Percentiles rank a stretch among this genome's conserved stretches.
Conservation (phyloP, 2,113 vertebrate genomes). For the Dasyprocta punctata region DNA sequence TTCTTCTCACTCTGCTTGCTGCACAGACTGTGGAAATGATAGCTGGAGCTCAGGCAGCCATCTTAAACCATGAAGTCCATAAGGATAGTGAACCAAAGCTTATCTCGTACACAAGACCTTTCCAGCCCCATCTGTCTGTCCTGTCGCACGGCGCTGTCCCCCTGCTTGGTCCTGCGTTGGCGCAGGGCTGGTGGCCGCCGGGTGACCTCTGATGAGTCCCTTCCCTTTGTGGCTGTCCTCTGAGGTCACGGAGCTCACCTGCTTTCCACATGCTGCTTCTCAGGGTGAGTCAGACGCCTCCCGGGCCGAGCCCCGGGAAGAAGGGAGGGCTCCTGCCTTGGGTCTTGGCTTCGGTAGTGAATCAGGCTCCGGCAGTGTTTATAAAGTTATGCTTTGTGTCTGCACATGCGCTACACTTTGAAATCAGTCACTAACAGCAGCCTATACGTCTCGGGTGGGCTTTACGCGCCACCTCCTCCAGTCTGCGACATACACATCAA, state of each 20-base stretch:
- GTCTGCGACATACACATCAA: too few relatives aligned
- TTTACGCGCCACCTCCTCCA: too few relatives aligned
- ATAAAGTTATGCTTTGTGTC: too few relatives aligned
- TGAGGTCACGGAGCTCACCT: not conserved
- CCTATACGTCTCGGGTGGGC: too few relatives aligned
- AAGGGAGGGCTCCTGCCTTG: not conserved
- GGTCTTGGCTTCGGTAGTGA: too few relatives aligned
- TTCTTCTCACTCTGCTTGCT: not conserved
- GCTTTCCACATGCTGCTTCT: slow-evolving; percentile 35
- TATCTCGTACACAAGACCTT: too few relatives aligned
- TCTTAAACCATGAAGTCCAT: not conserved
- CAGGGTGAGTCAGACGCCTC: not conserved
- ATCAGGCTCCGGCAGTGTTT: too few relatives aligned
- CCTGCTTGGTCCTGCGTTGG: rapidly evolving
- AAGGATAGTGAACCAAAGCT: not conserved
- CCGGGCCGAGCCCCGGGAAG: not conserved
- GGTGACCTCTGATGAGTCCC: not conserved
- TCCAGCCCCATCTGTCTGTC: not conserved
- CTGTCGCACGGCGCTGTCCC: not conserved
- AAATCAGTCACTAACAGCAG: too few relatives aligned
- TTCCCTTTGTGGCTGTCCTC: not conserved
- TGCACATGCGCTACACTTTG: too few relatives aligned
- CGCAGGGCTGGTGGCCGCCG: rapidly evolving
- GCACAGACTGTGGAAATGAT: not conserved
- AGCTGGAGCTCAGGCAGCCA: not conserved